Percentiles rank a stretch among this genome's conserved stretches.
Evolutionary conservation across 2,888 invertebrate genomes (phyloP).

Genomic region (Osmoderma eremita): DNA sequence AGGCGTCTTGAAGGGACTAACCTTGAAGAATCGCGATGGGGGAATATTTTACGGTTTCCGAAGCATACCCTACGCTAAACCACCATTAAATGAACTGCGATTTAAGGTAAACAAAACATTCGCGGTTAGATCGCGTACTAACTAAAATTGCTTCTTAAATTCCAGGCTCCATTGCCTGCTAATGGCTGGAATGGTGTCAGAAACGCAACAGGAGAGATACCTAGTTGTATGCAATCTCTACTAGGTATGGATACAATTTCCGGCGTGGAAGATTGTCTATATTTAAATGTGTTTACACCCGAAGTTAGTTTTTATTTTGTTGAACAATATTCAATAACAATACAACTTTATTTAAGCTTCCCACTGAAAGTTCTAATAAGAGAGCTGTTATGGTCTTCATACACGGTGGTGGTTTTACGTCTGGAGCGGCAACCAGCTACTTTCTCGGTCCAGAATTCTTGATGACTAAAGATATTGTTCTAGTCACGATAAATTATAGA

Average conservation of each 20-base stretch:
- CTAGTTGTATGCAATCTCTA: slow-evolving; percentile 6
- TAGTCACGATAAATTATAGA: slow-evolving; percentile 39
- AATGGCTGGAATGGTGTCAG: slow-evolving; percentile 11
- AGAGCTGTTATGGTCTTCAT: slow-evolving; percentile 50
- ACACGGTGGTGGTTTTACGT: slow-evolving; percentile 47
- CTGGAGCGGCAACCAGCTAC: slow-evolving; percentile 24
- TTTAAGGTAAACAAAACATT: background rate
- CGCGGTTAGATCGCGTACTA: background rate
- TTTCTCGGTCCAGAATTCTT: slow-evolving; percentile 39
- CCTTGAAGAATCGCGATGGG: background rate
- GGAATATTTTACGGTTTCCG: slow-evolving; percentile 11
- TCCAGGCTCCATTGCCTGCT: background rate
- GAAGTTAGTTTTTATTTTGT: background rate
- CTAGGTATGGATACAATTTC: background rate
- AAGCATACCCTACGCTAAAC: slow-evolving; percentile 13
- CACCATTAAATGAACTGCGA: slow-evolving; percentile 11
- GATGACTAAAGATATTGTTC: slow-evolving; percentile 34
- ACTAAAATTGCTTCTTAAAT: background rate
- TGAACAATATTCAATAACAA: background rate
- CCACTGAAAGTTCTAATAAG: background rate
- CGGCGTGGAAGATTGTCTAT: slow-evolving; percentile 13
- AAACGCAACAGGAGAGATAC: slow-evolving; percentile 4
- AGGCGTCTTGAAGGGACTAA: slow-evolving; percentile 1
- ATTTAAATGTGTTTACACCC: slow-evolving; percentile 1
- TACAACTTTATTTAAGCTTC: background rate